Percentiles rank a stretch among this genome's conserved stretches.
Conservation (phyloP, 2,797 vertebrate species). For the Diplodus puntazzo region DNA sequence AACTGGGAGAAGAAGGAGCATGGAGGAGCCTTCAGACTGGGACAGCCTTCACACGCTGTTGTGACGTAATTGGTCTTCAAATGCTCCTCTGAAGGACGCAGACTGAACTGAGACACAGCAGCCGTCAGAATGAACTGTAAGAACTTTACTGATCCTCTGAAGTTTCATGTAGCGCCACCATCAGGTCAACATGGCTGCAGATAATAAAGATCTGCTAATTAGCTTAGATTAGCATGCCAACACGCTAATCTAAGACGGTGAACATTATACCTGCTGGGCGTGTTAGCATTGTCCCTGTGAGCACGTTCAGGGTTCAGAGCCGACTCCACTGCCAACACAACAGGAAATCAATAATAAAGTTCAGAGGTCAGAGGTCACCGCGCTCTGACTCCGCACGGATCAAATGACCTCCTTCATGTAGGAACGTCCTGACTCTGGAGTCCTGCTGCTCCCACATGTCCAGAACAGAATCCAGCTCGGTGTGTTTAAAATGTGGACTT, state of each 20-base stretch:
- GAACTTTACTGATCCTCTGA: neutral
- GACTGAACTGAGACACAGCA: no score
- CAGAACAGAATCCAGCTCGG: no score
- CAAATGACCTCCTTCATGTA: neutral
- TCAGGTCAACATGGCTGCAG: neutral
- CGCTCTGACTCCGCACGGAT: neutral
- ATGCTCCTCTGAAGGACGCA: no score
- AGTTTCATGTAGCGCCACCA: neutral
- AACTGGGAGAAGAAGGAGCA: no score
- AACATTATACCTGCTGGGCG: neutral
- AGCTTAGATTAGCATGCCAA: conserved; percentile 1
- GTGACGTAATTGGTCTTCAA: no score
- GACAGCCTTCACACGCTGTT: no score
- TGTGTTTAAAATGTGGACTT: no score
- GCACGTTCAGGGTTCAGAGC: neutral
- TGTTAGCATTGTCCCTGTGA: neutral
- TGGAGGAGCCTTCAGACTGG: no score
- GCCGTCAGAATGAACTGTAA: neutral
- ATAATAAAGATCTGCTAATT: no score
- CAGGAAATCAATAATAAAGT: conserved; percentile 19
- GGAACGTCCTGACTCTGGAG: neutral
- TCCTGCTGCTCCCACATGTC: neutral
- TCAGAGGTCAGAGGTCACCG: conserved; percentile 22
- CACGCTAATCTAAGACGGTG: neutral
- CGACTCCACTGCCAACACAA: neutral